Base-by-base conservation (phyloP, 2,888 invertebrate genomes). In the Osmoderma eremita region DNA sequence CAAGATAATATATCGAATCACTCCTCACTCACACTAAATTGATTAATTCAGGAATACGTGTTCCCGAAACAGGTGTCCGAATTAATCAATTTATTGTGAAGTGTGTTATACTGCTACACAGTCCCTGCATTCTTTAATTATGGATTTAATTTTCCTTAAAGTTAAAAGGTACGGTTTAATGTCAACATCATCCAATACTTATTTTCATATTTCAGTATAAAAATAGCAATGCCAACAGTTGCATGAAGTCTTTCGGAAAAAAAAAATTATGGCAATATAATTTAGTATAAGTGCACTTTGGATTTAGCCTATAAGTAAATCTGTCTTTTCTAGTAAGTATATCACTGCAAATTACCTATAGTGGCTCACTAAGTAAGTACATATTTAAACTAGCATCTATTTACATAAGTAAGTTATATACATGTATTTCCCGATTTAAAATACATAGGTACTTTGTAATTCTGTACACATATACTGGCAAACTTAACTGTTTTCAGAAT, bases 211-310 rank as follows among this genome's bases (percentile, higher is more conserved):
- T 30, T 30, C 10, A 30, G 5, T 5, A 30, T 30, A 30, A 1
- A 30, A 30, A 30, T 5, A 6, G 30, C 30, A 6, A 5, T 30
- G 10, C 10, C 30, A 30, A 30, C 10, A 2, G 10, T 30, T 30
- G 10, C 8, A 30, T 30, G 10, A 30, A 30, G 30, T 30, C 42
- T 42, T 15, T 13, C 10, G 13, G 13, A 6, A 42, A 42, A 17
- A 13, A 42, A 15, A 1, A 10, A 36, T 30, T 30, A 30, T 30
- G 2, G n/a, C 17, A n/a, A 42, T n/a, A 42, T 15, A 42, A 42
- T 42, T 42, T 42, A 3, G 13, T 48, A 4, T 48, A 42, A 48
- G 48, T 48, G 48, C 48, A 48, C 48, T 48, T 48, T 12, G 18
- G 48, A 20, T 48, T 48, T 48, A 20, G 30, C 30, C 10, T 30